Base-by-base conservation (phyloP, 2,888 invertebrate species). In the Dioctria rufipes region DNA sequence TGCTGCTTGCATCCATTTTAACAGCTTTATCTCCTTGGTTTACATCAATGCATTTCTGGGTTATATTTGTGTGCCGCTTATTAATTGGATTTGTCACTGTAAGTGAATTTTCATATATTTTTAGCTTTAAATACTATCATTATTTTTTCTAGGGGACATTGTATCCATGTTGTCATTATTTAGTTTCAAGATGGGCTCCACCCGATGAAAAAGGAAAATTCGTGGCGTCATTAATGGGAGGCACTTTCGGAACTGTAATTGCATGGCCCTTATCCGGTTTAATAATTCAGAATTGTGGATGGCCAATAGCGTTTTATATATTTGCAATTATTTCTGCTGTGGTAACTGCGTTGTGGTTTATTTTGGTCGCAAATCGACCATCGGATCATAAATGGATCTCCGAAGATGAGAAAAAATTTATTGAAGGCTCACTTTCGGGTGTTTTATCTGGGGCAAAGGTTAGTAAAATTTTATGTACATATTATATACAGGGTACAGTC, bases 191-290 rank as follows among this genome's bases (percentile, higher is more conserved):
- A 85, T 94, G 94, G 94, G 91, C 93, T 0, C 94, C 94, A 0
- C 94, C 94, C 2, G 90, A 91, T n/a, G 94, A 94, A 86, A 94
- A 93, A 86, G 92, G 94, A 6, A 93, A 94, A 85, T 94, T 94
- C 85, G 90, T 94, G 0, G 92, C 93, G 84, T 92, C 94, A 0
- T 89, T 94, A 85, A 92, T 94, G 91, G 94, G 94, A 9, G 94
- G 94, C 4, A 93, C 94, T 0, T 90, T 94, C 78, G 94, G 93
- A 3, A 94, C 94, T 0, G 92, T 94, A 2, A 88, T 93, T 2
- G 93, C 94, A 0, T 94, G 93, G 91, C 93, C 93, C 0, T 86
- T 94, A 3, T 91, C 93, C 46, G 94, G 94, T 3, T 87, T 91
- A 0, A 89, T 94, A 0, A 92, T 94, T 80, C 92, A 92, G 78